Percentiles rank a stretch among this genome's conserved stretches.
These are phyloP conservation scores for Parnassius orleans DNA, from an alignment of 2,888 invertebrate genomes.

Conservation along the genomic window DNA sequence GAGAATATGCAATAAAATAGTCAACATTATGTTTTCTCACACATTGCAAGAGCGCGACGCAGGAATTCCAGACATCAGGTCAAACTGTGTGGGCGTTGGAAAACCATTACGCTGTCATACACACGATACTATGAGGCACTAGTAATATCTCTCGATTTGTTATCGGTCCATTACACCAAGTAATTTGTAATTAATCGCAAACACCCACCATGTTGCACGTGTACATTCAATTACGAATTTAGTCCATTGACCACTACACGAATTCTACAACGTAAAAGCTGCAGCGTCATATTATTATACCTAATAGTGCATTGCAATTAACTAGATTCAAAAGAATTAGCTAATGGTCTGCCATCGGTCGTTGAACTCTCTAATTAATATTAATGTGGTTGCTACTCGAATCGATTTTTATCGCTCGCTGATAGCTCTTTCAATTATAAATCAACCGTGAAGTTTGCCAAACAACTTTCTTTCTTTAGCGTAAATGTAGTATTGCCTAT, in stretches of 20 bases:
- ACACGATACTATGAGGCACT: conserved; percentile 19
- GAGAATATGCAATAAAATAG: conserved; percentile 7
- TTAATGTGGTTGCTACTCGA: conserved; percentile 46
- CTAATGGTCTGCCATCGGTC: conserved; percentile 47
- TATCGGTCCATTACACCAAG: conserved; percentile 8
- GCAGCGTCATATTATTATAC: conserved; percentile 27
- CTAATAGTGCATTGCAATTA: conserved; percentile 35
- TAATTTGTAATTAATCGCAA: conserved; percentile 22
- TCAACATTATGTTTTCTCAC: conserved; percentile 11
- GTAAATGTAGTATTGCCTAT: conserved; percentile 20
- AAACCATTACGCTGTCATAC: conserved; percentile 23
- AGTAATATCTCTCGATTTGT: conserved; percentile 26
- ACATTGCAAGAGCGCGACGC: conserved; percentile 7
- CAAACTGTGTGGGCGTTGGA: conserved; percentile 28
- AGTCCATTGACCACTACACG: conserved; percentile 28
- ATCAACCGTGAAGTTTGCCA: conserved; percentile 42
- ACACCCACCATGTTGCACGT: conserved; percentile 20
- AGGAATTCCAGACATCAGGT: conserved; percentile 19
- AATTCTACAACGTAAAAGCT: conserved; percentile 28
- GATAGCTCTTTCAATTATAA: conserved; percentile 44
- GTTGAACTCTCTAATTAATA: conserved; percentile 58
- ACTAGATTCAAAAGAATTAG: conserved; percentile 45
- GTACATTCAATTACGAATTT: conserved; percentile 16
- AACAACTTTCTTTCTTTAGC: conserved; percentile 35
- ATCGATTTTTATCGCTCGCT: conserved; percentile 43